phyloP scores from a whole-genome alignment of 35 echinoderm and acorn worm species.

The Holothuria glaberrima region DNA sequence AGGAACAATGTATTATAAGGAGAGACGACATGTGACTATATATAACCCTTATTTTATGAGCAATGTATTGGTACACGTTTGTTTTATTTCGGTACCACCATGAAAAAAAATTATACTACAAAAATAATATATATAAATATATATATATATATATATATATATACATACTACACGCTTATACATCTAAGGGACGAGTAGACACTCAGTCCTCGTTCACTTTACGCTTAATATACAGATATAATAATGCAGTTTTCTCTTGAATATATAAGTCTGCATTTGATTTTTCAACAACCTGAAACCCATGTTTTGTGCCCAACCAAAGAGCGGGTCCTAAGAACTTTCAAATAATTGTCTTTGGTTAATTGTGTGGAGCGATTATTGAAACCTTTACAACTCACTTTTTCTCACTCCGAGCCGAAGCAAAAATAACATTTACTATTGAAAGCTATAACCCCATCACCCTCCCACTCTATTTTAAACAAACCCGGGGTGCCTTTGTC shows the following conservation, averaged over 20 bases:
- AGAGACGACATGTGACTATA: too few relatives aligned
- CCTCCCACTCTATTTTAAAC: slow-evolving; percentile 59
- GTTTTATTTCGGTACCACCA: too few relatives aligned
- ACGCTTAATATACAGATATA: slow-evolving; percentile 67
- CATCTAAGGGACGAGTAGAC: slow-evolving; percentile 50
- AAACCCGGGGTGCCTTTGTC: slow-evolving; percentile 52
- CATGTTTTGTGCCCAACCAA: background rate
- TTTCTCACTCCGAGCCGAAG: background rate
- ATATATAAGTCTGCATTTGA: slow-evolving; percentile 59
- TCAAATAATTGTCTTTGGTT: slow-evolving; percentile 38
- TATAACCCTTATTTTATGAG: too few relatives aligned
- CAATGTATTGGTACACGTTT: too few relatives aligned
- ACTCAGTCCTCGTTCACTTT: slow-evolving; percentile 55
- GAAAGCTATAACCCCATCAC: background rate
- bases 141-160: too few relatives aligned
- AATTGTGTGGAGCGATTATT: slow-evolving; percentile 5
- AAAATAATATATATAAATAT: too few relatives aligned
- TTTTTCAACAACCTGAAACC: slow-evolving; percentile 39
- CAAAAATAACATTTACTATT: slow-evolving; percentile 20
- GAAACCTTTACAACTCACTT: slow-evolving; percentile 34
- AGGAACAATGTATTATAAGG: too few relatives aligned
- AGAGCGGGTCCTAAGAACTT: background rate
- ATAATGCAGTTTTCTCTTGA: slow-evolving; percentile 51
- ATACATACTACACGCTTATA: slow-evolving; percentile 10
- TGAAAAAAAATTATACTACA: too few relatives aligned